A percentile compares a stretch with the other conserved stretches of the same genome.
Conservation (phyloP, 2,888 invertebrate species). For the Ophraella communa region DNA sequence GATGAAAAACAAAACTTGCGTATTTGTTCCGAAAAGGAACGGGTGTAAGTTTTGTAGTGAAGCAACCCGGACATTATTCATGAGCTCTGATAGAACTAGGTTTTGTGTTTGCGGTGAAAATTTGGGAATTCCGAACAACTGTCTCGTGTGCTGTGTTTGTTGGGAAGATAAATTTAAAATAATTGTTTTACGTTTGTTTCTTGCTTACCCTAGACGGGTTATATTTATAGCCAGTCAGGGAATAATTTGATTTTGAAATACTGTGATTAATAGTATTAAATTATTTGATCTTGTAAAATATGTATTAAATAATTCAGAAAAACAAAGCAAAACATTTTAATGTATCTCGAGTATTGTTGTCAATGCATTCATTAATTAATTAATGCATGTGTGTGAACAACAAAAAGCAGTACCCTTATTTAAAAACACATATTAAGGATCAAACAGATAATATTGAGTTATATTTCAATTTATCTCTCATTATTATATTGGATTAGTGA, state of each 20-base stretch:
- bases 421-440: too few relatives aligned
- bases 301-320: background rate
- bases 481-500: too few relatives aligned
- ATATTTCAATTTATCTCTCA: too few relatives aligned
- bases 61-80: conserved; percentile 20
- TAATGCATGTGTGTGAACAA: too few relatives aligned
- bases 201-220: conserved; percentile 11
- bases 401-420: too few relatives aligned
- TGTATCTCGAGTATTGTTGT: too few relatives aligned
- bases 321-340: too few relatives aligned
- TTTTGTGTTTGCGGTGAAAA: conserved; percentile 23
- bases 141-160: conserved; percentile 13
- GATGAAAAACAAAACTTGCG: conserved; percentile 12
- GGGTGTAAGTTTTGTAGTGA: conserved; percentile 15
- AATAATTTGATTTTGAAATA: background rate
- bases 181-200: conserved; percentile 22
- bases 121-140: conserved; percentile 22
- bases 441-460: too few relatives aligned
- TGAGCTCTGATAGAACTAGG: conserved; percentile 23
- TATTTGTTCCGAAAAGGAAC: conserved; percentile 18
- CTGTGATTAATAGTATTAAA: background rate
- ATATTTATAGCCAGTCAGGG: conserved; percentile 5
- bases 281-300: background rate
- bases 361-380: too few relatives aligned
- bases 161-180: conserved; percentile 15